Base-by-base conservation (phyloP, 2,888 invertebrate genomes). In the Sphaerophoria taeniata region DNA sequence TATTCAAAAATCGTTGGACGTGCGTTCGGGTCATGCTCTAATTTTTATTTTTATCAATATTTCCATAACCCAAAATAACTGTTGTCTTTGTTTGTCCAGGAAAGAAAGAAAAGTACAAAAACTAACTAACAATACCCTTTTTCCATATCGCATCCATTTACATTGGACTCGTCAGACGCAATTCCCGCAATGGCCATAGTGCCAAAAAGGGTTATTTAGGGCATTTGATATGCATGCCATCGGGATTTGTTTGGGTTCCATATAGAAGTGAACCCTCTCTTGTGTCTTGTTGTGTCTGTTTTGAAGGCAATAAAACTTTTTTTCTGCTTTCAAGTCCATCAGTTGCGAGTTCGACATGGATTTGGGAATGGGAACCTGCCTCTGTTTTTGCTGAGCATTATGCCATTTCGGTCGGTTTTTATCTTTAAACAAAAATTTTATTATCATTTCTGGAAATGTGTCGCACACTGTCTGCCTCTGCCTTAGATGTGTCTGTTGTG, bases 11-110 rank as follows among this genome's bases (percentile, higher is more conserved):
- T 24, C 24, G 58, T 60, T 51, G 12, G 70, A 86, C 77, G 86
- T 86, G 81, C 71, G 86, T 73, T 76, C 67, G 49, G 74, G 82
- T 82, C 86, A 86, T 86, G 86, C 86, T 86, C 86, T 82, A 82
- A 86, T 86, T 86, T 65, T 82, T 86, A 39, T 65, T 73, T 76
- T 85, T 77, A 81, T 85, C 80, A 81, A 81, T 81, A 85, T 85
- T 81, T 81, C 81, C 81, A 73, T 70, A 81, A 81, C 76, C 76
- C 55, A 47, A 47, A 70, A 61, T 49, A 16, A 69, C 12, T 61
- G 51, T 63, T 34, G 73, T 61, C 58, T 72, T 79, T 67, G 56
- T 65, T 65, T 65, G 65, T 49, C 49, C 12, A 33, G 34, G 45
- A n/a, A 12, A 49, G 49, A 49, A 49, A 14, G 31, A 36, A 56